Base-by-base conservation (phyloP, 2,797 vertebrate species). In the Enteromius paludinosus region DNA sequence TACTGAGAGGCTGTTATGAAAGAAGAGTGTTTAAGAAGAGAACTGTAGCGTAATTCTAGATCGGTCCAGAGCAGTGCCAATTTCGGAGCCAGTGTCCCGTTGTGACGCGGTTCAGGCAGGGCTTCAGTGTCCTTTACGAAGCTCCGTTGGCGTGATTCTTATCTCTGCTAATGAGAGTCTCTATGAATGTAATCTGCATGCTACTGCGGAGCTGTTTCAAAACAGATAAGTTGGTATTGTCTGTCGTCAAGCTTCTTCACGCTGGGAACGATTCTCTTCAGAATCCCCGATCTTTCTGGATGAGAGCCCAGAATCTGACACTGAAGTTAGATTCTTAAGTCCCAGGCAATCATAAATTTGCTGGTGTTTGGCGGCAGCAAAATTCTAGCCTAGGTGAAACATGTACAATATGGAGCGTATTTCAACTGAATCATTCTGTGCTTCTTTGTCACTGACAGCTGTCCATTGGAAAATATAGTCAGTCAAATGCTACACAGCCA, bases 211-310 rank as follows among this genome's bases (percentile, higher is more conserved):
- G 70, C 81, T 70, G 43, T 82, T 86, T 68, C n/a, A 82, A 65
- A 56, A 33, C 73, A 15, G 72, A 83, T 84, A 84, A 81, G 62
- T 52, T 79, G 68, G 35, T 64, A 76, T 86, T 65, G 64, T 81
- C 9, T 28, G 64, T 65, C 52, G 54, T 65, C 61, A 59, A 59
- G 52, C 45, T 69, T 79, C 38, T 85, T 41, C 47, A 80, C 20
- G 20, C 49, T 59, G 65, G 65, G 47, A 77, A 15, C 4, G 17
- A n/a, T 35, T 85, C 45, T 74, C n/a, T 18, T 49, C 33, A 56
- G 47, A 30, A 78, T 81, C 59, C 68, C 72, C 2, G 12, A 77
- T 66, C 64, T 70, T 47, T 10, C 69, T 88, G 81, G 83, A 83
- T 5, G 65, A 62, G 30, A 56, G 78, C 87, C 83, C 35, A 79